Percentiles rank a stretch among this genome's conserved stretches.
phyloP scores from a whole-genome alignment of 1,140 invertebrate genomes.

The Heliconius congener region DNA sequence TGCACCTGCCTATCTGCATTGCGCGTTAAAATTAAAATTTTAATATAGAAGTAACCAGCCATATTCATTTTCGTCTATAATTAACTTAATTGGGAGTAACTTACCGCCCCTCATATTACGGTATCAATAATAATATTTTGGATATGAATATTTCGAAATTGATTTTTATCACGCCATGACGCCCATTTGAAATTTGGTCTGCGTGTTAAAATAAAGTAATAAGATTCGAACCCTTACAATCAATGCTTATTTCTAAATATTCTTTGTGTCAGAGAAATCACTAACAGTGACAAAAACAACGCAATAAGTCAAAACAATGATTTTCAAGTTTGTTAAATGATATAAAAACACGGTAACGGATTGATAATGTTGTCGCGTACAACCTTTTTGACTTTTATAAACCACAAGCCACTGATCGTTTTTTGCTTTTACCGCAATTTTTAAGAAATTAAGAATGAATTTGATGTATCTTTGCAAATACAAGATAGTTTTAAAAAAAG shows the following conservation, averaged over 20 bases:
- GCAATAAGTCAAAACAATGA: background rate
- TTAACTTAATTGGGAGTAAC: background rate
- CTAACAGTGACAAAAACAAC: background rate
- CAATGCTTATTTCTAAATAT: no score
- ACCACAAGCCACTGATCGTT: background rate
- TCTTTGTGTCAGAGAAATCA: no score
- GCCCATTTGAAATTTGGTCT: background rate
- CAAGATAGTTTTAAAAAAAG: no score
- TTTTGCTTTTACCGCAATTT: background rate
- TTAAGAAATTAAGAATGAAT: background rate
- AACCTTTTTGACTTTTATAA: background rate
- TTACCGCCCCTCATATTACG: background rate
- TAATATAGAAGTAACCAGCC: background rate
- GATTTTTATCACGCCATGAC: background rate
- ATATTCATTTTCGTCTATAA: background rate
- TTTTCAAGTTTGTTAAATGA: background rate
- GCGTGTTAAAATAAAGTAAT: no score
- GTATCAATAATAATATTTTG: background rate
- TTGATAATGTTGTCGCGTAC: background rate
- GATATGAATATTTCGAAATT: background rate
- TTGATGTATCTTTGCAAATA: no score
- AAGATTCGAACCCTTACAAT: no score
- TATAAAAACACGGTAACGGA: background rate
- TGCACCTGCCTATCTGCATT: background rate
- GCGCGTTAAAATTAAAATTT: constrained; percentile 5